Conservation (phyloP, 2,797 vertebrate species). For the Coilia nasus region DNA sequence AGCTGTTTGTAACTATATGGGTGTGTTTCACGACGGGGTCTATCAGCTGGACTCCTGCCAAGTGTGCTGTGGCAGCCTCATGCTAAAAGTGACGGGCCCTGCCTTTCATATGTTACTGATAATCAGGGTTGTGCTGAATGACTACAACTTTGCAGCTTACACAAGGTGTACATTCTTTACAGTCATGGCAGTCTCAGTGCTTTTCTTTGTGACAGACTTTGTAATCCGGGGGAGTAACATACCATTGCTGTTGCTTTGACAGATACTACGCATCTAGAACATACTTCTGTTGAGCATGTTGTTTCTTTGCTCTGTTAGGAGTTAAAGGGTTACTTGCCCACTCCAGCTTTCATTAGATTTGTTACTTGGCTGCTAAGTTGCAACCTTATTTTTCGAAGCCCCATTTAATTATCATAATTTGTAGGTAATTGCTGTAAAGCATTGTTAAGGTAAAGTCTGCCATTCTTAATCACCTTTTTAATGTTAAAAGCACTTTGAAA, state of each 20-base stretch:
- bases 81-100: neutral
- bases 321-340: neutral
- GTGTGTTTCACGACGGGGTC: neutral
- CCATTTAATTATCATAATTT: neutral
- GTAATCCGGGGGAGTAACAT: neutral
- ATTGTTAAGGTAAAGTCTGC: neutral
- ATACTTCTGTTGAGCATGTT: neutral
- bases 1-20: neutral
- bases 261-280: neutral
- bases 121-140: neutral
- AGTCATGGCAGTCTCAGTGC: neutral
- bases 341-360: neutral
- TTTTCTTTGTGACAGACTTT: conserved; percentile 1
- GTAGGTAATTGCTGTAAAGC: neutral
- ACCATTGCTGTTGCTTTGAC: neutral
- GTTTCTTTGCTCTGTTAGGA: neutral
- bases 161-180: conserved; percentile 3
- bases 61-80: neutral
- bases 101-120: neutral
- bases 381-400: neutral
- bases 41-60: neutral
- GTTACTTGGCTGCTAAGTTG: neutral
- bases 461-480: neutral
- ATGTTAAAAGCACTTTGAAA: neutral
- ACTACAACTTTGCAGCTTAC: neutral